Evolutionary conservation across 2,113 vertebrate species (phyloP).

Genomic region (Bufo bufo): DNA sequence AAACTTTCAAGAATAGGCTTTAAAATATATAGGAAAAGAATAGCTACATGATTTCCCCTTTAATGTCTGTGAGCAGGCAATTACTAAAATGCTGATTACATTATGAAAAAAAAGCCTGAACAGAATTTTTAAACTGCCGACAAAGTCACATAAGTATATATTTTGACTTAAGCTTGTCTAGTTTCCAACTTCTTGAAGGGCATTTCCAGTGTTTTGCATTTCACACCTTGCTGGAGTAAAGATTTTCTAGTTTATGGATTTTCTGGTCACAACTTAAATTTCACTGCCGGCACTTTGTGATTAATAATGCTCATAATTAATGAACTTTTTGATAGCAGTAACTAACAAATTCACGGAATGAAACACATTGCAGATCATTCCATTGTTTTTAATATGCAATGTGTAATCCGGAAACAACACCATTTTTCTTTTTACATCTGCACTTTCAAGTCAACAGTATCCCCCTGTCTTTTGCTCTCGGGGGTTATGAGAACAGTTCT

Average conservation of each 20-base stretch:
- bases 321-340: not conserved
- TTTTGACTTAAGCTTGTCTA: constrained; percentile 35
- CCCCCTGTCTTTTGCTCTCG: constrained; percentile 25
- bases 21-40: not conserved
- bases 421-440: not conserved
- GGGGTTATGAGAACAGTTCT: constrained; percentile 1
- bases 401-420: not conserved
- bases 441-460: constrained; percentile 10
- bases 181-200: constrained; percentile 29
- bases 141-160: constrained; percentile 34
- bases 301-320: constrained; percentile 33
- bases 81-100: constrained; percentile 19
- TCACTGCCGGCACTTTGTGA: constrained; percentile 29
- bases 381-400: not conserved
- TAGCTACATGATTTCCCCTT: not conserved
- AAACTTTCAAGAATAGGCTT: not conserved
- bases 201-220: constrained; percentile 29
- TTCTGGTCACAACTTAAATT: constrained; percentile 41
- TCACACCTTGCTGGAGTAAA: constrained; percentile 52
- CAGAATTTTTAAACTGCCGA: constrained; percentile 21
- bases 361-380: not conserved
- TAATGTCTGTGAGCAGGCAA: constrained; percentile 1
- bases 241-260: constrained; percentile 46
- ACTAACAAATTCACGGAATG: not conserved
- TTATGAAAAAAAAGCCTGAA: not conserved